Percentiles rank a stretch among this genome's conserved stretches.
Conservation (phyloP, 2,888 invertebrate species). For the Pandemis heparana region DNA sequence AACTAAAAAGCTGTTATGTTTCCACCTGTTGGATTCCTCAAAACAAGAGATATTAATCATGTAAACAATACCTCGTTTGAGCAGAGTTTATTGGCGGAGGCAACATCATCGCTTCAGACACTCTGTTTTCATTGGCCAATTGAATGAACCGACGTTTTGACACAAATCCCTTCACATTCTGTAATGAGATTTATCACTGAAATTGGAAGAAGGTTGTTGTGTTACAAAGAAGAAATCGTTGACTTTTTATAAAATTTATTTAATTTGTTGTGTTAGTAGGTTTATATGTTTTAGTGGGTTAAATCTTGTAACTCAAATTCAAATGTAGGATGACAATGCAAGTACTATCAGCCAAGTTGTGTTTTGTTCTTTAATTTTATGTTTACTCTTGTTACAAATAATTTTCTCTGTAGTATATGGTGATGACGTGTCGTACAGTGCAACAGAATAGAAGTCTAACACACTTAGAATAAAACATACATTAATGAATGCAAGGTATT, state of each 20-base stretch:
- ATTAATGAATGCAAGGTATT: too few relatives aligned
- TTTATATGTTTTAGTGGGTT: too few relatives aligned
- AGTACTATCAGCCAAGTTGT: too few relatives aligned
- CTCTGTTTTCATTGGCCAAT: slow-evolving; percentile 3
- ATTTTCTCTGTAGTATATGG: too few relatives aligned
- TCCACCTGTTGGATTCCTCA: background rate
- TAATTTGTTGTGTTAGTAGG: too few relatives aligned
- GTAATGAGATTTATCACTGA: background rate
- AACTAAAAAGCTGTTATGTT: background rate
- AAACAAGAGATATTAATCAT: background rate
- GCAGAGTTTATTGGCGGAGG: background rate
- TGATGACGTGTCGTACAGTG: too few relatives aligned
- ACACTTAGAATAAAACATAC: too few relatives aligned
- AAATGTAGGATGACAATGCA: too few relatives aligned
- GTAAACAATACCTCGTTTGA: background rate
- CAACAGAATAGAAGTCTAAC: too few relatives aligned
- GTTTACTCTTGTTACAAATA: too few relatives aligned
- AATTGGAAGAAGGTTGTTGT: background rate
- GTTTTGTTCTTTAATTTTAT: too few relatives aligned
- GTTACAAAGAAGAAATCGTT: background rate
- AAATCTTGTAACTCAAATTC: too few relatives aligned
- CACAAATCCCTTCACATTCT: background rate
- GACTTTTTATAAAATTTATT: background rate
- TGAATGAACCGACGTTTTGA: slow-evolving; percentile 2
- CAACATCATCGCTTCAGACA: background rate